Conservation (phyloP, 1,140 invertebrate genomes). For the Micrasema minimum region DNA sequence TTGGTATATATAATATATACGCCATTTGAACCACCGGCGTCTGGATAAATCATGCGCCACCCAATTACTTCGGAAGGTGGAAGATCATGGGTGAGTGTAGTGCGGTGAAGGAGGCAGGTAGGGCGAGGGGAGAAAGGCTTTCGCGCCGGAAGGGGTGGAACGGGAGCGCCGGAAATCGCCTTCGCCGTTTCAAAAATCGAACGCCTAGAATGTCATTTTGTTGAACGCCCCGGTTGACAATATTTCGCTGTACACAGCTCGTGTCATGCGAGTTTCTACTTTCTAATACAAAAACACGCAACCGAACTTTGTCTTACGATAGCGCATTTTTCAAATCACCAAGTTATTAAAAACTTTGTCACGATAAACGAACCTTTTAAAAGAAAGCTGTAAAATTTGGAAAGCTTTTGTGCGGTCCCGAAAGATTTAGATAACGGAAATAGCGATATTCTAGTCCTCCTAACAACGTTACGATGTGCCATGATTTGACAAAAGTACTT, state of each 20-base stretch:
- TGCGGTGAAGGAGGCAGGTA: neutral
- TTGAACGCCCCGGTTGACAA: conserved; percentile 24
- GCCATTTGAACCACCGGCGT: conserved; percentile 35
- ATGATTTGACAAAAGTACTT: conserved; percentile 38
- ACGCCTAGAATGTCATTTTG: conserved; percentile 33
- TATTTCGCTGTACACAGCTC: conserved; percentile 1
- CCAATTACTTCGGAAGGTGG: conserved; percentile 39
- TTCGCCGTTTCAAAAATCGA: conserved; percentile 39
- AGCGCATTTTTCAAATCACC: neutral
- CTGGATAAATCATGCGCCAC: conserved; percentile 48
- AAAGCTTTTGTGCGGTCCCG: too few species aligned
- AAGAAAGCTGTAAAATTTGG: too few species aligned
- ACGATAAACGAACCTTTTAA: too few species aligned
- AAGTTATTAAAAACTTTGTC: too few species aligned
- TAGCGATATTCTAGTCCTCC: too few species aligned
- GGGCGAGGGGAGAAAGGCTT: conserved; percentile 1
- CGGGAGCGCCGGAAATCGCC: conserved; percentile 32
- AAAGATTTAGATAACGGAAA: too few species aligned
- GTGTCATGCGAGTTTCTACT: neutral
- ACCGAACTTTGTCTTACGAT: neutral
- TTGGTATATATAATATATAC: neutral
- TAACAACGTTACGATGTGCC: conserved; percentile 2
- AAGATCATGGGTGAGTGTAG: neutral
- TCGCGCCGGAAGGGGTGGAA: conserved; percentile 28
- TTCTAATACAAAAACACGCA: neutral